A percentile compares a stretch with the other conserved stretches of the same genome.
phyloP scores from a whole-genome alignment of 2,888 invertebrate species.

The Drosophila atroscutellata region DNA sequence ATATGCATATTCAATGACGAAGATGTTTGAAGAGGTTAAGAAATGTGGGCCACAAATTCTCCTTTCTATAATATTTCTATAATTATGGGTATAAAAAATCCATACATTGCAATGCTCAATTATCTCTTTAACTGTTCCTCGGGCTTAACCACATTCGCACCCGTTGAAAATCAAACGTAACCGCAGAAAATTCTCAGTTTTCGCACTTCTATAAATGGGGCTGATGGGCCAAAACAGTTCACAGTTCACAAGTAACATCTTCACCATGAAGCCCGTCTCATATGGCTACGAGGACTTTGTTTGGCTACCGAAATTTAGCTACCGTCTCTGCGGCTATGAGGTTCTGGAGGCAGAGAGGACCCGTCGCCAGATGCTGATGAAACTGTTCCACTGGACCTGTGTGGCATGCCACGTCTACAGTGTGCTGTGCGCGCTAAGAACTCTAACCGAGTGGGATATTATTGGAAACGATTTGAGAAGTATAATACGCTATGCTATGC shows the following conservation, averaged over 20 bases:
- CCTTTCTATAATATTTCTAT: not conserved
- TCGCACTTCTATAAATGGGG: slow-evolving; percentile 41
- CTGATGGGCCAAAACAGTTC: not conserved
- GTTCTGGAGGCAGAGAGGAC: slow-evolving; percentile 13
- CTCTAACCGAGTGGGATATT: slow-evolving; percentile 34
- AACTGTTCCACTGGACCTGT: slow-evolving; percentile 42
- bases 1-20: not conserved
- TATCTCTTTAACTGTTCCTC: not conserved
- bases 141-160: slow-evolving; percentile 18
- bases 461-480: slow-evolving; percentile 8
- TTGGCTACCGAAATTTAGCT: slow-evolving; percentile 32
- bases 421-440: slow-evolving; percentile 24
- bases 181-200: slow-evolving; percentile 36
- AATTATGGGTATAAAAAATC: not conserved
- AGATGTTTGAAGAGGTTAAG: not conserved
- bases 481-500: slow-evolving; percentile 38
- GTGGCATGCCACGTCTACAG: slow-evolving; percentile 30
- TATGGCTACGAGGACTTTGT: slow-evolving; percentile 52
- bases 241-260: slow-evolving; percentile 12
- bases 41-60: not conserved
- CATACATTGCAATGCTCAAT: not conserved
- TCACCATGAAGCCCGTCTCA: slow-evolving; percentile 34
- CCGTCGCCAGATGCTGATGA: not conserved
- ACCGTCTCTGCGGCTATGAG: slow-evolving; percentile 44
- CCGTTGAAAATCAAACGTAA: slow-evolving; percentile 30